phyloP scores from a whole-genome alignment of 2,888 invertebrate species.

The Cheilosia soror region DNA sequence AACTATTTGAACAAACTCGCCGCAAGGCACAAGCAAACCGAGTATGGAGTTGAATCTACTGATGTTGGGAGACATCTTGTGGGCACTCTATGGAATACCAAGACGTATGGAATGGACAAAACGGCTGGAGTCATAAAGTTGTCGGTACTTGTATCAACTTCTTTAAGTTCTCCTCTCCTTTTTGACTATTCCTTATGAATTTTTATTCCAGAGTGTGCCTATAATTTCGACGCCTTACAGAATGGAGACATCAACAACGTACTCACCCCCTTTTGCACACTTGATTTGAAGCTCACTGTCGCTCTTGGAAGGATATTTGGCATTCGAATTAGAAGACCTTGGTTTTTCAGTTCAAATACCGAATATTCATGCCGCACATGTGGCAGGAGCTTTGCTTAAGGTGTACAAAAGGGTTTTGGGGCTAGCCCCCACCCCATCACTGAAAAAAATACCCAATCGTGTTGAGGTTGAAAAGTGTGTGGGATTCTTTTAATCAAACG shows the following conservation, averaged over 20 bases:
- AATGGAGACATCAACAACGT: conserved; percentile 49
- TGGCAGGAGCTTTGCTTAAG: conserved; percentile 21
- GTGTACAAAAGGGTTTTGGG: conserved; percentile 66
- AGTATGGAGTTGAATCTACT: conserved; percentile 46
- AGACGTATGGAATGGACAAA: conserved; percentile 16
- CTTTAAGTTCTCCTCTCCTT: background rate
- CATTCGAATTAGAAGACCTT: conserved; percentile 15
- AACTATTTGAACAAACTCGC: conserved; percentile 26
- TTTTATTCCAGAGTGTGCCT: conserved; percentile 9
- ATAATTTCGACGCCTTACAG: conserved; percentile 8
- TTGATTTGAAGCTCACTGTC: conserved; percentile 9
- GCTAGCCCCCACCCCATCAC: conserved; percentile 52
- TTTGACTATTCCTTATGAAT: conserved; percentile 19
- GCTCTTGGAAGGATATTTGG: conserved; percentile 25
- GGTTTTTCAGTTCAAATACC: conserved; percentile 29
- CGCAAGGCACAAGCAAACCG: conserved; percentile 53
- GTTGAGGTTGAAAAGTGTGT: conserved; percentile 64
- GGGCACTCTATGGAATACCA: conserved; percentile 10
- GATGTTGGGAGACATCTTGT: conserved; percentile 19
- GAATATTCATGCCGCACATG: conserved; percentile 21
- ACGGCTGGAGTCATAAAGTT: background rate
- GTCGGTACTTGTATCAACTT: conserved; percentile 43
- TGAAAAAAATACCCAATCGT: conserved; percentile 48
- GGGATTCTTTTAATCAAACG: conserved; percentile 4
- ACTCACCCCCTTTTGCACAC: conserved; percentile 71